Evolutionary conservation across 2,113 vertebrate species (phyloP), one percentile per base, ranked within the genome.

Genomic region (Scolopax mira): DNA sequence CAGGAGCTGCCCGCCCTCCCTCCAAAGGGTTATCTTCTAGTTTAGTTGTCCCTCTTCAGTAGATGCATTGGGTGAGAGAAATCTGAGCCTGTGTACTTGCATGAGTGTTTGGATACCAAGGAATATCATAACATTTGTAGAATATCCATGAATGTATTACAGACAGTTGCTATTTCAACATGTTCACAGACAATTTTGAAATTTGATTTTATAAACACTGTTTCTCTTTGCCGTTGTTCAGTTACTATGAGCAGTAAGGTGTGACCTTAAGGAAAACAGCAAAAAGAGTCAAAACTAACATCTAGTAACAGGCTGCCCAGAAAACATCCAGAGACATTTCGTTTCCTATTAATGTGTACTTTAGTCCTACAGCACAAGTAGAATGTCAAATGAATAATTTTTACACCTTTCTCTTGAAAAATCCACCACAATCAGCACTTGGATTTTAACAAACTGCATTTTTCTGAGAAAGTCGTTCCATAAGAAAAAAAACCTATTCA

Each of bases 351-450:
- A 75, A 25, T 3, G 18, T 64, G 24, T 71, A 18, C 27, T 55
- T 89, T 52, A 69, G 39, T 33, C 57, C 57, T 71, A 51, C 44
- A 75, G 67, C 24, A 69, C 27, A 82, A 87, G 24, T 11, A 67
- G 65, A 84, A 87, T 87, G 64, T 81, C 65, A 91, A 58, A 60
- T 78, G 31, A 86, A 84, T 84, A 1, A 80, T 74, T 92, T 91
- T 84, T 55, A 58, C 16, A 75, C 10, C 0, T 79, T 87, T 81
- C 10, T 11, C 14, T 58, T 69, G 30, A 93, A 90, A 95, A 83
- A 70, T 85, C 6, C 5, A n/a, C 31, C 25, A 58, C 44, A 83
- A 72, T 52, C 54, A 72, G 16, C 22, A 49, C 23, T 85, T 67
- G 24, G 15, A 49, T 82, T 90, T 90, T 72, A 25, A 57, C 33